Conservation (phyloP, 2,888 invertebrate genomes). For the Micoletzkya japonica region DNA sequence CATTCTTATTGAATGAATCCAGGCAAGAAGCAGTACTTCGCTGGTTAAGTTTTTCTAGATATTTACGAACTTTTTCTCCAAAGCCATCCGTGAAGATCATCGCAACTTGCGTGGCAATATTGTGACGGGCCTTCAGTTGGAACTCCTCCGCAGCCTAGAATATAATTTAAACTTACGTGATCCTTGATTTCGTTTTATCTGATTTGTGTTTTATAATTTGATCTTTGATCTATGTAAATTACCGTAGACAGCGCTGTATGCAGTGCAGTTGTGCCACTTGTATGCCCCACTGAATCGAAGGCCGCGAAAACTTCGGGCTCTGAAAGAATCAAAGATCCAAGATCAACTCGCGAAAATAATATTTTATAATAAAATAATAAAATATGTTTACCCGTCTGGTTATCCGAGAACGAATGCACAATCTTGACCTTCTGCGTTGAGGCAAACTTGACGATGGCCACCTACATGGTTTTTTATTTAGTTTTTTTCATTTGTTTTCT, state of each 20-base stretch:
- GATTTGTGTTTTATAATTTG: background rate
- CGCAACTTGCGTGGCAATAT: slow-evolving; percentile 46
- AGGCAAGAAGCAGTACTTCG: no score
- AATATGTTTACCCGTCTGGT: slow-evolving; percentile 23
- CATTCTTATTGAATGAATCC: no score
- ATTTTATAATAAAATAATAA: background rate
- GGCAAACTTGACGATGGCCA: slow-evolving; percentile 51
- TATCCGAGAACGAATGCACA: slow-evolving; percentile 40
- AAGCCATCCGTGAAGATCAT: slow-evolving; percentile 56
- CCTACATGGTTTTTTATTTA: slow-evolving; percentile 27
- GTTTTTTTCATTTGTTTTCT: no score
- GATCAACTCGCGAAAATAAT: background rate
- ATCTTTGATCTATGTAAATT: background rate
- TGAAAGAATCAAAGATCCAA: background rate
- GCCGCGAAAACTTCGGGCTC: slow-evolving; percentile 19
- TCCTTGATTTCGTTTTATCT: background rate
- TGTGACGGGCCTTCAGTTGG: slow-evolving; percentile 44
- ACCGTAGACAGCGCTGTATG: slow-evolving; percentile 44
- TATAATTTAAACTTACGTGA: background rate
- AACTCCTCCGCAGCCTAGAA: slow-evolving; percentile 47
- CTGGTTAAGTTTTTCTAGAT: no score
- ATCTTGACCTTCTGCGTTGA: slow-evolving; percentile 46
- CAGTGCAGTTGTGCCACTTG: slow-evolving; percentile 47
- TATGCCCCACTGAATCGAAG: slow-evolving; percentile 13
- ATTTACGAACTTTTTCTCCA: slow-evolving; percentile 34